Evolutionary conservation across 2,113 vertebrate genomes (phyloP).

Genomic region (Menura novaehollandiae): DNA sequence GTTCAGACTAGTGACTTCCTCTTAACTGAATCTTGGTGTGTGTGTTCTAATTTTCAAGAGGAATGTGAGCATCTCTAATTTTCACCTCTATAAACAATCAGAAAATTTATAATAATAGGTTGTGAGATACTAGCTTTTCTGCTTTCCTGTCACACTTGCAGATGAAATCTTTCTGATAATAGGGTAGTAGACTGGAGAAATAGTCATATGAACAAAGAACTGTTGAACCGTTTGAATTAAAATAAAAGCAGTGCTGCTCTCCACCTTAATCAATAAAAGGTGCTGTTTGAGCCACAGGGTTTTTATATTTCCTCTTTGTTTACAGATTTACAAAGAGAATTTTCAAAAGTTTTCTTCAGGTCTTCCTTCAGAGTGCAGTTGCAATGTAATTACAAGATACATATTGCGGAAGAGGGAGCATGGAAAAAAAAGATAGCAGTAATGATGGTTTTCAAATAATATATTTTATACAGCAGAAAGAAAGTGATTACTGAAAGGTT

Average conservation of each 20-base stretch:
- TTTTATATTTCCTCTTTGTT: conserved; percentile 5
- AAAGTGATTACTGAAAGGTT: conserved; percentile 31
- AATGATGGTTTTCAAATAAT: background rate
- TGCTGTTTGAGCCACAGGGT: background rate
- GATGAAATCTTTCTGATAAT: background rate
- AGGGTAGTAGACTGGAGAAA: background rate
- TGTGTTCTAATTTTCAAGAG: background rate
- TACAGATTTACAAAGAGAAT: conserved; percentile 28
- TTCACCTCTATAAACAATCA: background rate
- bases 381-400: background rate
- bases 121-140: background rate
- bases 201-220: background rate
- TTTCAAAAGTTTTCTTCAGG: background rate
- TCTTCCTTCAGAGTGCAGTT: background rate
- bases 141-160: background rate
- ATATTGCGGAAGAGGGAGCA: background rate
- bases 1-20: background rate
- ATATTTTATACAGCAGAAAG: background rate
- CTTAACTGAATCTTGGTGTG: background rate
- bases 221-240: conserved; percentile 1
- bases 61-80: background rate
- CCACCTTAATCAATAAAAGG: background rate
- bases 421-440: background rate
- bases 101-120: background rate
- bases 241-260: background rate